Evolutionary conservation across 2,113 vertebrate genomes (phyloP), one percentile per base, ranked within the genome.

Genomic region (Barnardius zonarius): DNA sequence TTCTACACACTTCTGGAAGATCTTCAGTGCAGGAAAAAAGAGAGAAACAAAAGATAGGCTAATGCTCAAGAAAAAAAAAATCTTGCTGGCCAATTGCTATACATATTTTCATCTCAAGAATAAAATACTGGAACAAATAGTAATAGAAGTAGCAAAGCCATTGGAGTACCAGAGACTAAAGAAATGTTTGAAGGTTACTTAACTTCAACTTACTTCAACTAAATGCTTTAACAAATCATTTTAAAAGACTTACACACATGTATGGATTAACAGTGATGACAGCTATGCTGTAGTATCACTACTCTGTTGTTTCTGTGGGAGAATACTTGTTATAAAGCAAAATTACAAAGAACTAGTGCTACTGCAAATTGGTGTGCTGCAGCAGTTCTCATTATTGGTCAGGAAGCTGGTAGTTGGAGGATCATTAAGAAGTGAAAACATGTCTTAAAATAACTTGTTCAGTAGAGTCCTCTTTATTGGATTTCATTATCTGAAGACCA

Each of bases 361-460:
- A 28, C 35, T 69, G 37, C 39, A 89, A 81, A 82, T 70, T 44
- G 41, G 39, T 76, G 91, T 95, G 68, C 83, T 83, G 54, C 4
- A 9, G 41, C 59, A 82, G 22, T 88, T 92, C 92, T 90, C 79
- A 43, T 66, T 81, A 46, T 35, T 69, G 68, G 79, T 64, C 62
- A 90, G 86, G 73, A 90, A 88, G 46, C 1, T 73, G 43, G 70
- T 73, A 93, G 83, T 13, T 75, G 86, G 85, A 86, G 55, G 74
- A 70, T 82, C 69, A 61, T 92, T 90, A 93, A 68, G 69, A 67
- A 82, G 70, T 72, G 91, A 95, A 85, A 89, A 78, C 0, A 0
- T 24, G 25, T 57, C 88, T 94, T 84, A 93, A 97, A 96, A 92
- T 80, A 93, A 79, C 66, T 86, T 89, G 77, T 73, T 93, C 86